Evolutionary conservation across 2,888 invertebrate species (phyloP).

Genomic region (Aphrophora alni): DNA sequence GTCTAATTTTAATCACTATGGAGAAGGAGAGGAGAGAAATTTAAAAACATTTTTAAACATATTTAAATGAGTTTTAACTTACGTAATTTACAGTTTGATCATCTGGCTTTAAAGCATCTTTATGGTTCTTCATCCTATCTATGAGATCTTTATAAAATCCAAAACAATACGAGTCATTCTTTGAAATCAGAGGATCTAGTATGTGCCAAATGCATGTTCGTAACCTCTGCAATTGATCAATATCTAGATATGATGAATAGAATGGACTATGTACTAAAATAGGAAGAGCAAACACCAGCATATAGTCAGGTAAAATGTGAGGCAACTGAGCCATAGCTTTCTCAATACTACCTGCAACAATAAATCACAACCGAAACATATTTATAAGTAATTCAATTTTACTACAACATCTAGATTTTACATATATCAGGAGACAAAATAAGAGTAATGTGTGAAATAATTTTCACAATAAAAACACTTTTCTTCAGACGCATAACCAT

Average conservation of each 20-base stretch:
- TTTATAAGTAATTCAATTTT: too few relatives aligned
- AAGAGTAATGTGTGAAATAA: too few relatives aligned
- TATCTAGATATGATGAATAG: slow-evolving; percentile 78
- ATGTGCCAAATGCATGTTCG: slow-evolving; percentile 93
- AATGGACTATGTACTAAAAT: slow-evolving; percentile 92
- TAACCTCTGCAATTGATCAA: slow-evolving; percentile 77
- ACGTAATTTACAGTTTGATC: slow-evolving; percentile 85
- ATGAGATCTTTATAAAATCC: slow-evolving; percentile 94
- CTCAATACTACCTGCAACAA: slow-evolving; percentile 61
- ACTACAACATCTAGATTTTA: too few relatives aligned
- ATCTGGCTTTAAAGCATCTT: slow-evolving; percentile 84
- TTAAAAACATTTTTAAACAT: too few relatives aligned
- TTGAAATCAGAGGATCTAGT: slow-evolving; percentile 90
- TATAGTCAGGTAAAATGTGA: slow-evolving; percentile 94
- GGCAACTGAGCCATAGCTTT: slow-evolving; percentile 78
- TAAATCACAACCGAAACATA: too few relatives aligned
- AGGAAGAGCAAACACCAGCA: slow-evolving; percentile 96
- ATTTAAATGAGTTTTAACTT: slow-evolving; percentile 56
- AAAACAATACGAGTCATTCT: slow-evolving; percentile 93
- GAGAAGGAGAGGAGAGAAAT: too few relatives aligned
- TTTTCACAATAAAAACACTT: too few relatives aligned
- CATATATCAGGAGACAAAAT: too few relatives aligned
- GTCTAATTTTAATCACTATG: too few relatives aligned
- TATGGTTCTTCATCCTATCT: slow-evolving; percentile 93
- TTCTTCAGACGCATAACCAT: too few relatives aligned